Base-by-base conservation (phyloP, 2,113 vertebrate genomes). In the Zootoca vivipara region DNA sequence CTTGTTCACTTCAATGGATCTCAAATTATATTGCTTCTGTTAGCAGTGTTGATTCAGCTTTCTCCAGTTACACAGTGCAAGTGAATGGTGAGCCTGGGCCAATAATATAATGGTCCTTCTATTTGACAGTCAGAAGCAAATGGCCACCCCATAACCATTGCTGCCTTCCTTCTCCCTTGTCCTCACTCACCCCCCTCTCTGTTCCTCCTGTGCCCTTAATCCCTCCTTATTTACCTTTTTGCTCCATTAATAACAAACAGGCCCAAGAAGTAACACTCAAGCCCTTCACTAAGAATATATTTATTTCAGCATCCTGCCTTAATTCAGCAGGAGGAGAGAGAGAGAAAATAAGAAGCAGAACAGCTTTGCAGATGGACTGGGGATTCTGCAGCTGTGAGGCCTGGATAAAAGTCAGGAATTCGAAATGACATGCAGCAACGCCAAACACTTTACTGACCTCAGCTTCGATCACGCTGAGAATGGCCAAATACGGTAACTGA, bases 361-460 rank as follows among this genome's bases (percentile, higher is more conserved):
- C 83, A 93, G 86, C 94, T 89, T 88, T 83, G 89, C 0, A 72
- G 92, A 89, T 93, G 78, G 93, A 90, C 52, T 87, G 88, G 92
- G 89, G 89, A 87, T 92, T 92, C 87, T 2, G 82, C 82, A 90
- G 77, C 86, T 84, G 56, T 35, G 58, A 90, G 1, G 84, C 81
- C 88, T 92, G 58, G 85, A 74, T 38, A 56, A 73, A 93, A 92
- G 91, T 95, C 92, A 93, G 91, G 92, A 95, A 93, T 95, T 95
- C 92, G 92, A 87, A 93, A 92, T 64, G 56, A 93, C 94, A 94
- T 56, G 52, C 89, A 90, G 94, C 87, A 94, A 88, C 64, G 80
- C 40, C 58, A 91, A 94, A 92, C 82, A 33, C 89, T 93, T 91
- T 85, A 56, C 93, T 95, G 94, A 95, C 95, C 94, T 91, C 85